These are phyloP conservation scores for Bradypodion pumilum DNA, from an alignment of 2,797 vertebrate genomes.

Conservation along the genomic window DNA sequence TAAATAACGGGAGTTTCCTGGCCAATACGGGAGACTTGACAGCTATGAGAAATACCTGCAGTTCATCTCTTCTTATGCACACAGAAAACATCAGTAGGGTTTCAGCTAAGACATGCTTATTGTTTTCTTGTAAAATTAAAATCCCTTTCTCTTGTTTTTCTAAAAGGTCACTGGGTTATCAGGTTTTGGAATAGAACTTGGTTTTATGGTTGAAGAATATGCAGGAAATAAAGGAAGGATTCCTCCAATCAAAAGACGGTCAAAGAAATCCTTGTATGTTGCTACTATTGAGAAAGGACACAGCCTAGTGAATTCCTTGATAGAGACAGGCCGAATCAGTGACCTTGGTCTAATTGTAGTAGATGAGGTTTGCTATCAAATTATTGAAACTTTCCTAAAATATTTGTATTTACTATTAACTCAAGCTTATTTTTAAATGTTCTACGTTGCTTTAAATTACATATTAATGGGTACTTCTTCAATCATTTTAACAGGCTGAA, in stretches of 20 bases:
- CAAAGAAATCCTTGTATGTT: conserved; percentile 84
- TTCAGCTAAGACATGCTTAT: background rate
- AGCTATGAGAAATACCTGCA: too few species aligned
- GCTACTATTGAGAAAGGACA: conserved; percentile 96
- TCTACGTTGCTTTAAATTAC: background rate
- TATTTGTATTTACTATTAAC: background rate
- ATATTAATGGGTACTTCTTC: background rate
- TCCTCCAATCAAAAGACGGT: conserved; percentile 88
- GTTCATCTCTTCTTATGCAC: too few species aligned
- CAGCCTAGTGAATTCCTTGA: conserved; percentile 91
- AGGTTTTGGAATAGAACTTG: conserved; percentile 89
- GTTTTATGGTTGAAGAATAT: conserved; percentile 97
- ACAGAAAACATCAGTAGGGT: too few species aligned
- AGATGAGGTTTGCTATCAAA: conserved; percentile 85
- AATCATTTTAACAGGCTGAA: background rate
- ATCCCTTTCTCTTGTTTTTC: background rate
- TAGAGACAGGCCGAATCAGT: conserved; percentile 82
- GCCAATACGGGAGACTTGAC: too few species aligned
- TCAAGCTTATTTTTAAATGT: background rate
- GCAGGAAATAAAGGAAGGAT: conserved; percentile 94
- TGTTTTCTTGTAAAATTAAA: background rate
- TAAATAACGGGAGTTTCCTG: too few species aligned
- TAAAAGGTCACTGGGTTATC: conserved; percentile 87
- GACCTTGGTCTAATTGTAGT: conserved; percentile 90
- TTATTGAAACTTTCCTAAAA: background rate